Percentiles rank a stretch among this genome's conserved stretches.
These are phyloP conservation scores for Porites divaricata DNA, from an alignment of 92 coral and sea anemone genomes.

Conservation along the genomic window DNA sequence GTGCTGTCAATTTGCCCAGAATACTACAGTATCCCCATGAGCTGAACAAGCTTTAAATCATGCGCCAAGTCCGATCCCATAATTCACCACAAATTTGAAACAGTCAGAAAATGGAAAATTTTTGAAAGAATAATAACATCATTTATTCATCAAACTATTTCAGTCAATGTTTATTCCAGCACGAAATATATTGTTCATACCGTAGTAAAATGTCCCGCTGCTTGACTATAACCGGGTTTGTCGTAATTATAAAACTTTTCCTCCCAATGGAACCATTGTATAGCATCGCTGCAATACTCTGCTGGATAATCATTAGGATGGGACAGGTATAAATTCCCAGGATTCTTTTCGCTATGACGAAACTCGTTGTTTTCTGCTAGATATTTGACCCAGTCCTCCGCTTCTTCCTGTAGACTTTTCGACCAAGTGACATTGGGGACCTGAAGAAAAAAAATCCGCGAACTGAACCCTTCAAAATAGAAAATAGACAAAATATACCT, in stretches of 20 bases:
- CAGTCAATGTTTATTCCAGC: no score
- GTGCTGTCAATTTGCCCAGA: no score
- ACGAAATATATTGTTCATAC: conserved; percentile 1
- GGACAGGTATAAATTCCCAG: conserved; percentile 60
- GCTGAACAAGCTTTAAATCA: no score
- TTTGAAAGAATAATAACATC: no score
- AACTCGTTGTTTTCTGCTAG: conserved; percentile 61
- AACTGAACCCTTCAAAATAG: neutral
- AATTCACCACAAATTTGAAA: no score
- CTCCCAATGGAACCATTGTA: conserved; percentile 46
- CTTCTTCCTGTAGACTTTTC: conserved; percentile 31
- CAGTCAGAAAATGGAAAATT: no score
- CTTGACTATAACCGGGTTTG: conserved; percentile 20
- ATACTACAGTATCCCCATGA: no score
- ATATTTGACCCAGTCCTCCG: conserved; percentile 47
- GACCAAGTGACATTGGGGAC: conserved; percentile 59
- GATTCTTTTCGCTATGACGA: conserved; percentile 22
- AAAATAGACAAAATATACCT: no score
- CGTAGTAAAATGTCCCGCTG: conserved; percentile 66
- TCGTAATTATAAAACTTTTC: conserved; percentile 44
- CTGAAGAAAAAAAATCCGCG: neutral
- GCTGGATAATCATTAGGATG: neutral
- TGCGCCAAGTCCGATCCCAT: no score
- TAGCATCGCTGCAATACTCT: conserved; percentile 46
- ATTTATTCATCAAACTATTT: no score